Base-by-base conservation (phyloP, 1,140 invertebrate species). In the Heliconius melpomene region DNA sequence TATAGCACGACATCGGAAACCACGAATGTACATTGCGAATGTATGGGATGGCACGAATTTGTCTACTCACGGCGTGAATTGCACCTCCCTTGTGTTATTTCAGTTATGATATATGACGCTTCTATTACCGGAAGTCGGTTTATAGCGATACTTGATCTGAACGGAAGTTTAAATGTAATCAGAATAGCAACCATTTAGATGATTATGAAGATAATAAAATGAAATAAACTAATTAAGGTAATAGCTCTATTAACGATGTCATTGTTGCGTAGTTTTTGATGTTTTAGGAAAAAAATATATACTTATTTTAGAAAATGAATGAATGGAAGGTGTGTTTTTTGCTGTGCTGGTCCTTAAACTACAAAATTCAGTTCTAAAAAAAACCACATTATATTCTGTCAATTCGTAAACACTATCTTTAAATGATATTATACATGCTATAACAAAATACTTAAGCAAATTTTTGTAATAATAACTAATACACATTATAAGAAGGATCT, bases 21-120 rank as follows among this genome's bases (percentile, higher is more conserved):
- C 78, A 76, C 80, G 82, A 85, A 78, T 80, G 80, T 80, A 85
- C 83, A 80, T 75, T 79, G 73, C 72, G 73, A 78, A 81, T 46
- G 75, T 76, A 71, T 78, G 32, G 75, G 79, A 83, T 79, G 57
- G 60, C 82, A 57, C 54, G 73, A 60, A 70, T 74, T 73, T 80
- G 71, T 54, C 76, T 74, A 77, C 26, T 73, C 71, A 75, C 60
- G 23, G 71, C 57, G 23, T 77, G 54, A 72, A 77, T 66, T 40
- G 52, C 75, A 80, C 72, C 72, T 66, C 72, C 52, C 57, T 74
- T 66, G 26, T 66, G 77, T 20, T 26, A 78, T 72, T 72, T 72
- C 71, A n/a, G 32, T 38, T 72, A 72, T 72, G 71, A 72, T 72
- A 72, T 72, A 72, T 38, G 71, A 72, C n/a, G 71, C 36, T 36